These are phyloP conservation scores for Melipona quadrifasciata DNA, from an alignment of 1,140 invertebrate genomes.

Conservation along the genomic window DNA sequence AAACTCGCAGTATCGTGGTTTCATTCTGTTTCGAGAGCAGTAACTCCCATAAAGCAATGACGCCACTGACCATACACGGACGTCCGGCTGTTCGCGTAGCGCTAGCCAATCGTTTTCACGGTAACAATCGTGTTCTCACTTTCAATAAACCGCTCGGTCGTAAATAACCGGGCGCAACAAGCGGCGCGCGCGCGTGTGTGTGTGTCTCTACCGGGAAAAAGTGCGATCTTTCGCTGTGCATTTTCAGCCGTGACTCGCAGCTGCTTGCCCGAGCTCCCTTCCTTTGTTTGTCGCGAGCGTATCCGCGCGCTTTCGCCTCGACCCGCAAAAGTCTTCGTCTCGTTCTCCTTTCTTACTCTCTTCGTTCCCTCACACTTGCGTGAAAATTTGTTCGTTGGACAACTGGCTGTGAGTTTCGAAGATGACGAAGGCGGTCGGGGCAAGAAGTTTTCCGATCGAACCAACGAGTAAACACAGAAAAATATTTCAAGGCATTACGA, in stretches of 20 bases:
- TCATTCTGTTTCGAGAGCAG: slow-evolving; percentile 31
- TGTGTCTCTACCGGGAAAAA: slow-evolving; percentile 12
- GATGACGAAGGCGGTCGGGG: too few species aligned
- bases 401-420: too few species aligned
- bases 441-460: too few species aligned
- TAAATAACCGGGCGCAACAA: slow-evolving; percentile 42
- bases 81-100: slow-evolving; percentile 17
- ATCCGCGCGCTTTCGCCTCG: background rate
- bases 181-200: slow-evolving; percentile 2
- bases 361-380: background rate
- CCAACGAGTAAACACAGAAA: too few species aligned
- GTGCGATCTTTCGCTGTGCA: slow-evolving; percentile 18
- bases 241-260: slow-evolving; percentile 12
- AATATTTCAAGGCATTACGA: too few species aligned
- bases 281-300: slow-evolving; percentile 17
- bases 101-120: slow-evolving; percentile 33
- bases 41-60: slow-evolving; percentile 31
- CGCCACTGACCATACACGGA: slow-evolving; percentile 13
- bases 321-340: background rate
- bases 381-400: background rate
- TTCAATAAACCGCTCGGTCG: slow-evolving; percentile 48
- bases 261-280: background rate
- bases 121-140: slow-evolving; percentile 52
- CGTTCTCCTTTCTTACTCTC: background rate
- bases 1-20: background rate